These are phyloP conservation scores for Anoplolepis gracilipes DNA, from an alignment of 1,140 invertebrate genomes.

Conservation along the genomic window DNA sequence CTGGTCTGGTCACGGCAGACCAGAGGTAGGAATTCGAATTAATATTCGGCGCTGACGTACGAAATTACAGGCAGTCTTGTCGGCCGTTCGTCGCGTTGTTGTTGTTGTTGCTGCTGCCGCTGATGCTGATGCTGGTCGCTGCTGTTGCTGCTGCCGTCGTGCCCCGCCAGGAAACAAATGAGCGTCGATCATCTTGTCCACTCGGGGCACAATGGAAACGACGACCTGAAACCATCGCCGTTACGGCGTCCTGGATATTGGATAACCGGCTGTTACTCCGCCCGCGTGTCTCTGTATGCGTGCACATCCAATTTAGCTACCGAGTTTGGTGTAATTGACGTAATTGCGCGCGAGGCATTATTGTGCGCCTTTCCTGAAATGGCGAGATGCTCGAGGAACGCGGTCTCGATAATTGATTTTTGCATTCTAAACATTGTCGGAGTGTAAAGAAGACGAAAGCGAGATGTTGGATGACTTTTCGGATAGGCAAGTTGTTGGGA, in stretches of 20 bases:
- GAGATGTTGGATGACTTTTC: conserved; percentile 5
- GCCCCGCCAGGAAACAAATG: conserved; percentile 84
- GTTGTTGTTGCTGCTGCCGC: conserved; percentile 3
- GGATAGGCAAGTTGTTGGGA: neutral
- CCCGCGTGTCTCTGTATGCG: conserved; percentile 20
- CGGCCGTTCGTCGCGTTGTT: conserved; percentile 51
- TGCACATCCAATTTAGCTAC: conserved; percentile 69
- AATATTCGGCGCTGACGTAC: conserved; percentile 86
- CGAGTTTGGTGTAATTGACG: conserved; percentile 67
- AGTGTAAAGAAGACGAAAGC: neutral
- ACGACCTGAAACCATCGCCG: conserved; percentile 64
- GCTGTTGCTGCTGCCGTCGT: conserved; percentile 56
- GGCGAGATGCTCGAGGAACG: conserved; percentile 23
- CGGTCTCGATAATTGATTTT: conserved; percentile 40
- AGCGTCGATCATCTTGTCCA: conserved; percentile 82
- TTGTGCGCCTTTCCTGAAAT: conserved; percentile 54
- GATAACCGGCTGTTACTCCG: conserved; percentile 65
- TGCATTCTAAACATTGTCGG: neutral
- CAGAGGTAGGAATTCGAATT: conserved; percentile 84
- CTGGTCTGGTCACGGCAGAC: conserved; percentile 57
- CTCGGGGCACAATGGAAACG: conserved; percentile 79
- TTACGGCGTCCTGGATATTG: conserved; percentile 65
- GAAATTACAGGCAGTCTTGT: conserved; percentile 82
- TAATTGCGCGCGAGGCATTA: conserved; percentile 55
- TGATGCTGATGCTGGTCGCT: conserved; percentile 15